A percentile compares a stretch with the other conserved stretches of the same genome.
Evolutionary conservation across 1,140 invertebrate genomes (phyloP).

Genomic region (Formica exsecta): DNA sequence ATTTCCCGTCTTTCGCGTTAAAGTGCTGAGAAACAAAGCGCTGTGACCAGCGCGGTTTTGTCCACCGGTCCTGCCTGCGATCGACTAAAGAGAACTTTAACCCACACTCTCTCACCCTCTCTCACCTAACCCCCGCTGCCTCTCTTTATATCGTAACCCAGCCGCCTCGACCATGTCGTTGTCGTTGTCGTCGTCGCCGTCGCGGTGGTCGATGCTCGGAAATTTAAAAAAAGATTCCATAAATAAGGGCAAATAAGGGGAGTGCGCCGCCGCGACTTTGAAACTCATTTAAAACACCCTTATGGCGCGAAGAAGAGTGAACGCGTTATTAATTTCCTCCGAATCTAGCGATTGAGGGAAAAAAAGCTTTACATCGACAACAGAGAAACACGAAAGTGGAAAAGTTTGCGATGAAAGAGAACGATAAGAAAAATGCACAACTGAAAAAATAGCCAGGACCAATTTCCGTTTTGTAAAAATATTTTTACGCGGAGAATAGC

Average conservation of each 20-base stretch:
- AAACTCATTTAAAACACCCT: slow-evolving; percentile 43
- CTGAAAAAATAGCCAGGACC: neutral
- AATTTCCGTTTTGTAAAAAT: slow-evolving; percentile 28
- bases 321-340: slow-evolving; percentile 46
- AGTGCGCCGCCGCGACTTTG: slow-evolving; percentile 23
- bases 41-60: slow-evolving; percentile 65
- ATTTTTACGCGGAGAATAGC: slow-evolving; percentile 18
- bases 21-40: slow-evolving; percentile 81
- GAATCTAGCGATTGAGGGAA: slow-evolving; percentile 19
- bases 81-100: slow-evolving; percentile 85
- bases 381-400: neutral
- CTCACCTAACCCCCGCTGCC: neutral
- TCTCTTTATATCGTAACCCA: slow-evolving; percentile 53
- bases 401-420: neutral
- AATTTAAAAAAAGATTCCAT: slow-evolving; percentile 69
- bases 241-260: slow-evolving; percentile 56
- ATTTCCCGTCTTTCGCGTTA: slow-evolving; percentile 76
- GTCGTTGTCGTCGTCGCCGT: slow-evolving; percentile 19
- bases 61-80: slow-evolving; percentile 73
- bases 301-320: neutral
- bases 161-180: slow-evolving; percentile 28
- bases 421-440: neutral
- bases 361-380: neutral
- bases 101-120: slow-evolving; percentile 61
- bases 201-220: slow-evolving; percentile 66